These are phyloP conservation scores for Acanthosoma haemorrhoidale DNA, from an alignment of 2,888 invertebrate species.

Conservation along the genomic window DNA sequence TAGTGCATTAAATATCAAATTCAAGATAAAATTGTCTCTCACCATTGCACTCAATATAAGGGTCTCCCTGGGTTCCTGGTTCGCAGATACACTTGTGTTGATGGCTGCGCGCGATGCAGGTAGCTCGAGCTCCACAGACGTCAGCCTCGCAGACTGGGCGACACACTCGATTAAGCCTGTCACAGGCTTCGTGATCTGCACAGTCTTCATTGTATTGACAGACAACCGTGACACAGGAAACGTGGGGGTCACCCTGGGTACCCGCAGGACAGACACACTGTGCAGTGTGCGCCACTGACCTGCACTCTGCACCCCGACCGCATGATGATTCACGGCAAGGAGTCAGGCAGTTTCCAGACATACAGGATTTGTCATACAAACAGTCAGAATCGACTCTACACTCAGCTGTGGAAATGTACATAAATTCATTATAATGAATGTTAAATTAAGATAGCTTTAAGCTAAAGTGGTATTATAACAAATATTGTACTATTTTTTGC, in stretches of 20 bases:
- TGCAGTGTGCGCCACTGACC: slow-evolving; percentile 67
- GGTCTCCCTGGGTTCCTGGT: slow-evolving; percentile 70
- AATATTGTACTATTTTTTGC: neutral
- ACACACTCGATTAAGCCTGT: slow-evolving; percentile 75
- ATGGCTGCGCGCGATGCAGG: slow-evolving; percentile 69
- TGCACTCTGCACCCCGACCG: slow-evolving; percentile 72
- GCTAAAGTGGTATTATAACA: too few relatives aligned
- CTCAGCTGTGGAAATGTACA: slow-evolving; percentile 47
- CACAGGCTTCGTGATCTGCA: slow-evolving; percentile 76
- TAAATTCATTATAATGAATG: neutral
- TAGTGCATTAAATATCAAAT: neutral
- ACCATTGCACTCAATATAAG: slow-evolving; percentile 62
- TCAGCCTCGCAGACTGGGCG: slow-evolving; percentile 76
- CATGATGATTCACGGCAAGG: slow-evolving; percentile 67
- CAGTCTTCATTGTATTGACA: slow-evolving; percentile 89
- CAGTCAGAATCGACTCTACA: slow-evolving; percentile 66
- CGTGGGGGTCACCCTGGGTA: slow-evolving; percentile 49
- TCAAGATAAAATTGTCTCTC: slow-evolving; percentile 46
- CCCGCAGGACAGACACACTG: slow-evolving; percentile 79
- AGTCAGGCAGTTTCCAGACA: slow-evolving; percentile 71
- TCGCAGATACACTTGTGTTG: slow-evolving; percentile 73
- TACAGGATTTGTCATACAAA: slow-evolving; percentile 75
- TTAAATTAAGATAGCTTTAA: too few relatives aligned
- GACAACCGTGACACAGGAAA: slow-evolving; percentile 74
- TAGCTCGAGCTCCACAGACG: slow-evolving; percentile 70